Base-by-base conservation (phyloP, 2,113 vertebrate species). In the Percina caprodes region DNA sequence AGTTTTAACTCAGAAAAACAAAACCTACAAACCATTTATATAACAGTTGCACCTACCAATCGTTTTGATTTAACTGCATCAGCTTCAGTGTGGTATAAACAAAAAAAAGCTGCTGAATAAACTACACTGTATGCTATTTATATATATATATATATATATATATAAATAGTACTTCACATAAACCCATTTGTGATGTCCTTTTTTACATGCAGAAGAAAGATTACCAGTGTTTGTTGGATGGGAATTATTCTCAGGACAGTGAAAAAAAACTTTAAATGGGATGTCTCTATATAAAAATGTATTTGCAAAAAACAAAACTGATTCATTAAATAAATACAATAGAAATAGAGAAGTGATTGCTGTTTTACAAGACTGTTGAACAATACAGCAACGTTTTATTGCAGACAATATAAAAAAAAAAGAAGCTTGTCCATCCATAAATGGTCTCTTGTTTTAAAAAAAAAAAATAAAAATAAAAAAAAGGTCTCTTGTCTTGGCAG, bases 401-500 rank as follows among this genome's bases (percentile, higher is more conserved):
- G 66, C 45, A 45, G 35, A 24, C 68, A 71, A 69, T 14, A n/a
- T 15, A 16, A 12, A 35, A 66, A 6, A 35, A 66, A 6, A 46
- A 35, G 7, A 1, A 3, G 39, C 23, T 2, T 10, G 19, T 58
- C 26, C 54, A 24, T 56, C 21, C 33, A 16, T 0, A 21, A 42
- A 48, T 58, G 5, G 2, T 26, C 30, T 48, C 16, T 3, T 68
- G 81, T 76, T 30, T 30, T 3, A 30, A 30, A 30, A 30, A 30
- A 30, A 30, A 4, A 4, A 30, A 4, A 4, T 4, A 30, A 30
- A 30, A 30, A 30, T 16, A 30, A 48, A 30, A 30, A 21, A 30
- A 48, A 46, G 6, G 3, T 26, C 30, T 48, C 16, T 3, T 68
- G 81, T 76, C 55, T 1, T 82, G 51, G 66, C 77, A 74, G 79